Percentiles rank a stretch among this genome's conserved stretches.
These are phyloP conservation scores for Pelmatolapia mariae DNA, from an alignment of 2,113 vertebrate genomes.

Conservation along the genomic window DNA sequence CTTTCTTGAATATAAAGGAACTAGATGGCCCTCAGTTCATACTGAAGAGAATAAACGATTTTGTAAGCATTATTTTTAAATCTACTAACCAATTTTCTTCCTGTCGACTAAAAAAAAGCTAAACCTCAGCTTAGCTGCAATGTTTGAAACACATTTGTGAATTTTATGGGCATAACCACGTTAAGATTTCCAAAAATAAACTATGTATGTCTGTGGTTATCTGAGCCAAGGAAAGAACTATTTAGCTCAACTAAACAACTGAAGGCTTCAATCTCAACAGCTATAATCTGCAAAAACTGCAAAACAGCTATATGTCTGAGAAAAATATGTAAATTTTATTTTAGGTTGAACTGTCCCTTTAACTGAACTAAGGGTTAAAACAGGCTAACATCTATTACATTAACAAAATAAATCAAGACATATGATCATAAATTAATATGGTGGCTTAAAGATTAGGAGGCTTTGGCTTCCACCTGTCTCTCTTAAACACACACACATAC, in stretches of 20 bases:
- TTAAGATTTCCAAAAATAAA: background rate
- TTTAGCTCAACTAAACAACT: background rate
- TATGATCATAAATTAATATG: constrained; percentile 57
- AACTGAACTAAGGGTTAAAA: constrained; percentile 14
- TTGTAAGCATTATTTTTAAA: background rate
- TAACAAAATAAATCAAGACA: constrained; percentile 59
- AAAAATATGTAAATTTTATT: background rate
- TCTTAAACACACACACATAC: background rate
- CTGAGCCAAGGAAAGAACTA: background rate
- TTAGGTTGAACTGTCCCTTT: background rate
- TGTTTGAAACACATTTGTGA: background rate
- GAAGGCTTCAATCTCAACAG: fast-evolving
- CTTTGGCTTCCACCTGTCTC: constrained; percentile 47
- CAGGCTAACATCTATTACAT: constrained; percentile 25
- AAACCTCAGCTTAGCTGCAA: background rate
- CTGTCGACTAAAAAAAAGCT: fast-evolving
- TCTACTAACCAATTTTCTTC: background rate
- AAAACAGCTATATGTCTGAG: background rate
- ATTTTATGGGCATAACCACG: background rate
- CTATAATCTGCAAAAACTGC: background rate
- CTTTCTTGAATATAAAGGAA: background rate
- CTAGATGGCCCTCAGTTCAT: background rate
- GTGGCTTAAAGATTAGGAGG: constrained; percentile 48
- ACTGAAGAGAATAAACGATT: background rate
- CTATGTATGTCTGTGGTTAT: background rate